Base-by-base conservation (phyloP, 2,888 invertebrate genomes). In the Oeneis ivallda region DNA sequence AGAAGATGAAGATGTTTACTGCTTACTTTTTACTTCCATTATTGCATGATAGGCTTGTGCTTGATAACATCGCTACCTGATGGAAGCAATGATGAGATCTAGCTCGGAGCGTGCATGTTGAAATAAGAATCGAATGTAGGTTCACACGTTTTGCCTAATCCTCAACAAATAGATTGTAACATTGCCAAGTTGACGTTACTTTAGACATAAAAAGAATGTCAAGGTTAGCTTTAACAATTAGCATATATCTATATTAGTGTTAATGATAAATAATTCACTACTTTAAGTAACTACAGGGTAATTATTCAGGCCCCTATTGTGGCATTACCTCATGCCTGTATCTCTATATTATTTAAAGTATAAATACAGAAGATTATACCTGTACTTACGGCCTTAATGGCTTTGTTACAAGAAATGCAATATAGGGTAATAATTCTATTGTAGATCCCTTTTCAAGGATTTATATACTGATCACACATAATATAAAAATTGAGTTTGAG, bases 191-290 rank as follows among this genome's bases (percentile, higher is more conserved):
- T 66, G 75, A 76, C 75, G 75, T 77, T 75, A 74, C 72, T 73
- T 69, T 68, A 73, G 73, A 75, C 75, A 76, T 79, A 70, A 81
- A 66, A 86, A 82, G 79, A 81, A 85, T 87, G 86, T 86, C 87
- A 87, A 85, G 87, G 87, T 75, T 77, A 71, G 68, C 60, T 61
- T 66, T 70, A 72, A 71, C 75, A 75, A 83, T 84, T 85, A 79
- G 80, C 81, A 81, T 82, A 75, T 77, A 75, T 5, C 26, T 26
- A 5, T 76, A 76, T 80, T 78, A 75, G 78, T 78, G 80, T 80
- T 81, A 82, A 79, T 80, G 72, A 73, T 73, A 77, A 70, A 71
- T 71, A 73, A 72, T 78, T 74, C 74, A 72, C 47, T 49, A 54
- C 49, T 53, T 74, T 56, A 72, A 72, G 67, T 67, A 62, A 56